Evolutionary conservation across 2,888 invertebrate species (phyloP).

Genomic region (Germaria angustata): DNA sequence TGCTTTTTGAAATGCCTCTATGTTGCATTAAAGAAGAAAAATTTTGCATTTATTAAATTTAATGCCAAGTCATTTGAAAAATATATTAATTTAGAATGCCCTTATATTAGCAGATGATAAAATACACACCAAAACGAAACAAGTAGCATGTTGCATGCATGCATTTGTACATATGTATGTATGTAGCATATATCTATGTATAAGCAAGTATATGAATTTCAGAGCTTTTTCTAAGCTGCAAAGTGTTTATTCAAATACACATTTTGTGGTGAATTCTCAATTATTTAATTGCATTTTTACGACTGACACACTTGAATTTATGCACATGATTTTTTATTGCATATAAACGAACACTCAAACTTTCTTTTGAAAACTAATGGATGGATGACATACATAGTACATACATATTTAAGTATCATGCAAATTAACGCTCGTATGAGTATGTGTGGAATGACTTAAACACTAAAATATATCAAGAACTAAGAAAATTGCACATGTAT

Average conservation of each 20-base stretch:
- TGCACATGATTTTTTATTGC: no score
- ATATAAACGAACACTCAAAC: neutral
- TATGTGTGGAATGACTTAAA: neutral
- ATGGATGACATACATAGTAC: slow-evolving; percentile 14
- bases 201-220: no score
- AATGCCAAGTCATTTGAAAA: no score
- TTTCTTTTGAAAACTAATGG: slow-evolving; percentile 49
- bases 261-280: slow-evolving; percentile 6
- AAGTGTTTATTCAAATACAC: slow-evolving; percentile 7
- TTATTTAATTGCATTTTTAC: slow-evolving; percentile 17
- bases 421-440: neutral
- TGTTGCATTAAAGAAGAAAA: no score
- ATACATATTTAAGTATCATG: neutral
- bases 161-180: no score
- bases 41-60: no score
- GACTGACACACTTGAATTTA: slow-evolving; percentile 9
- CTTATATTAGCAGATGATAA: no score
- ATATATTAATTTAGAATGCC: no score
- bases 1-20: no score
- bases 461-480: neutral
- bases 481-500: neutral
- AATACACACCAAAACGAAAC: no score
- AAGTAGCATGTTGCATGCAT: neutral
- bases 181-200: no score
- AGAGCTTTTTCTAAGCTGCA: neutral